These are phyloP conservation scores for Melozone crissalis DNA, from an alignment of 2,113 vertebrate species.

Conservation along the genomic window DNA sequence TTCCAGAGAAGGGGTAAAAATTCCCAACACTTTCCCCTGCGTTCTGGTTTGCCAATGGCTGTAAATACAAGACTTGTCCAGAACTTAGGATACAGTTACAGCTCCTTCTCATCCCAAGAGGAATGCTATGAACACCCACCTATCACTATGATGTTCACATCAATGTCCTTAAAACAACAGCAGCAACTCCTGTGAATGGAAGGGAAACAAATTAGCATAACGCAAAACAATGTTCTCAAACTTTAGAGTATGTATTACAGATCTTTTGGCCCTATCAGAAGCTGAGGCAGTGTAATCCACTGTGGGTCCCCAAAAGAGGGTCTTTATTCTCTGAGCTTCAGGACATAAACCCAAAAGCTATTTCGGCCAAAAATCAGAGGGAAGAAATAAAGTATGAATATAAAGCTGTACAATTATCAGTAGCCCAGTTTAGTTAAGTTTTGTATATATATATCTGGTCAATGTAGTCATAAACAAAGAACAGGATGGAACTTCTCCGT, in stretches of 20 bases:
- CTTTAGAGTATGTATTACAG: rapidly evolving
- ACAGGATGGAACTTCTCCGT: neutral
- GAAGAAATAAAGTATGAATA: neutral
- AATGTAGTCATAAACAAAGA: neutral
- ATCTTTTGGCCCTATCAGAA: neutral
- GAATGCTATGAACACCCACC: neutral
- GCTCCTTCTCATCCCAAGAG: neutral
- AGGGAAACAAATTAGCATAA: neutral
- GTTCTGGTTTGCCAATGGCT: neutral
- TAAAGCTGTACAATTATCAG: neutral
- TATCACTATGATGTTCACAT: neutral
- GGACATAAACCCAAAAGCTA: neutral
- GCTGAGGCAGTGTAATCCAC: neutral
- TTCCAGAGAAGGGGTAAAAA: neutral
- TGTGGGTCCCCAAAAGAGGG: rapidly evolving
- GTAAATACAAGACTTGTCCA: neutral
- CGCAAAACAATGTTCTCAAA: neutral
- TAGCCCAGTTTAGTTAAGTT: neutral
- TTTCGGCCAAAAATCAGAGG: neutral
- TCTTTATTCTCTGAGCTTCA: neutral
- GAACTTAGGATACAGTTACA: neutral
- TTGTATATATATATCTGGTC: neutral
- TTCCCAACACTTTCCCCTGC: neutral
- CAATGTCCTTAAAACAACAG: neutral
- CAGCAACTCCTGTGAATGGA: neutral